Base-by-base conservation (phyloP, 1,140 invertebrate genomes). In the Capitella teleta region DNA sequence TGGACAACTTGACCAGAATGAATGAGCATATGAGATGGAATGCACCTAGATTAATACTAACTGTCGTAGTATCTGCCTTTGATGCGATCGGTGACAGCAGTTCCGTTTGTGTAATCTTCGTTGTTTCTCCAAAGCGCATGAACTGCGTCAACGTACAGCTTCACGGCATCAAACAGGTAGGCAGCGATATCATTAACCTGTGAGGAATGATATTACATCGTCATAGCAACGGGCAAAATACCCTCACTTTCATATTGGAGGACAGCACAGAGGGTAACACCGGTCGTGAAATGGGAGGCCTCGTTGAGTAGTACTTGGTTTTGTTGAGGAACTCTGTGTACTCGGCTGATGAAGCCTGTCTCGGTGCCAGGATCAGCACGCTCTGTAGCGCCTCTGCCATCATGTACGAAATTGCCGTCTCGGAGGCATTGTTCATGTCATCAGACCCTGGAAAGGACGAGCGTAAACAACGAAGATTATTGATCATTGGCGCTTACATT, bases 111-210 rank as follows among this genome's bases (percentile, higher is more conserved):
- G 0, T 82, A 79, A 56, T 85, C 78, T 18, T 80, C 77, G 8
- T 80, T 59, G 77, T 77, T 75, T 5, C 74, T 57, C 59, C 94
- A 67, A 14, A 91, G 67, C 54, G 82, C 76, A 57, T 90, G 77
- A 36, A 96, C 73, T 1, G 91, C 88, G 53, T 76, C 77, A 1
- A 90, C 89, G 66, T 97, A 98, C 1, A 98, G 68, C 61, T 83
- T 83, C 0, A 98, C 85, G 1, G 92, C 89, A 74, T 98, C 94
- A 68, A 95, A 97, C 32, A 98, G 74, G 73, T 97, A 94, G 1
- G 91, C 87, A 12, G 93, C 93, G 66, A 92, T 89, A 43, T 95
- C 85, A 8, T 90, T 84, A 6, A 95, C 82, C 70, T 87, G 57
- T 24, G 38, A 37, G 25, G 3, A 40, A 40, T 10, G 25, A 2